These are phyloP conservation scores for Merluccius polli DNA, from an alignment of 2,797 vertebrate genomes.

Conservation along the genomic window DNA sequence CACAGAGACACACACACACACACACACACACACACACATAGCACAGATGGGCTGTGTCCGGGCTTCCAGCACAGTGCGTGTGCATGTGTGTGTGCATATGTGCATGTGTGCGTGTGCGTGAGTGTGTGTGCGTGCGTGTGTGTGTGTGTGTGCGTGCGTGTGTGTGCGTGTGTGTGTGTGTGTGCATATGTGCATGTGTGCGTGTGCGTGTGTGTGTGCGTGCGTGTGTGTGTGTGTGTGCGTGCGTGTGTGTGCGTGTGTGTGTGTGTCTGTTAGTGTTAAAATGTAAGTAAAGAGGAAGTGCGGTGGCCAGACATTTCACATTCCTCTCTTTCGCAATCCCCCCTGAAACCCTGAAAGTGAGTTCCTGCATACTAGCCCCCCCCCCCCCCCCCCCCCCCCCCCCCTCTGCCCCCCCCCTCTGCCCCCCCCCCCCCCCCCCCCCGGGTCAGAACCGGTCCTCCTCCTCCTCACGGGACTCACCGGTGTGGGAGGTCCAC, in stretches of 20 bases:
- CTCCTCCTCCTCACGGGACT: too few relatives aligned
- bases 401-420: background rate
- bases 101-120: background rate
- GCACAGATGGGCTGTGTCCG: constrained; percentile 46
- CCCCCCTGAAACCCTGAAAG: background rate
- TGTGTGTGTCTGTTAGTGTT: too few relatives aligned
- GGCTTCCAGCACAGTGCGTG: background rate
- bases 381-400: too few relatives aligned
- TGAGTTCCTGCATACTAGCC: too few relatives aligned
- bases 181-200: background rate
- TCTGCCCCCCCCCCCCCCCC: background rate
- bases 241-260: background rate
- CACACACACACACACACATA: constrained; percentile 21
- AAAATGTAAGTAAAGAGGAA: background rate
- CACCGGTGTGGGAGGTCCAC: too few relatives aligned
- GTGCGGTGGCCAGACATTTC: background rate
- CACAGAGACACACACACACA: constrained; percentile 21
- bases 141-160: background rate
- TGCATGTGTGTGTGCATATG: background rate
- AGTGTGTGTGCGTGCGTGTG: background rate
- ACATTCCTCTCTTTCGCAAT: constrained; percentile 27
- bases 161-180: too few relatives aligned
- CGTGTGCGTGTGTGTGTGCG: background rate
- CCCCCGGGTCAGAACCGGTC: too few relatives aligned
- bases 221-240: background rate